phyloP scores from a whole-genome alignment of 2,888 invertebrate species.

The Yponomeuta cagnagella region DNA sequence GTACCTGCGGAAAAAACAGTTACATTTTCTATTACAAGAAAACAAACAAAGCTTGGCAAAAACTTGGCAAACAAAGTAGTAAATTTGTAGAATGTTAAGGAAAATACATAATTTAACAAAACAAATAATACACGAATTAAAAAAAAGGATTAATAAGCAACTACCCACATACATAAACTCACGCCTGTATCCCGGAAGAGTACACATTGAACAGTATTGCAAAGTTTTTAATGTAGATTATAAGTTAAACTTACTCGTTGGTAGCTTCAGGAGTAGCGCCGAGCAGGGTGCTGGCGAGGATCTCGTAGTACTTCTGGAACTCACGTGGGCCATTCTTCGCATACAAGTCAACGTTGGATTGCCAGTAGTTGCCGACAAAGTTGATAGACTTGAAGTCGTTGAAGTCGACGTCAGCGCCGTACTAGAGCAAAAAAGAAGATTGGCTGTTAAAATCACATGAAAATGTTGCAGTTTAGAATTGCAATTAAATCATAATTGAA shows the following conservation, averaged over 20 bases:
- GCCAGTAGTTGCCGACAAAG: constrained; percentile 52
- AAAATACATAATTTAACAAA: too few species aligned
- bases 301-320: constrained; percentile 52
- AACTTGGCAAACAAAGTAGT: too few species aligned
- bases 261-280: constrained; percentile 21
- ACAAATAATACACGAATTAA: too few species aligned
- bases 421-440: constrained; percentile 14
- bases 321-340: constrained; percentile 14
- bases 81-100: too few species aligned
- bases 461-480: neutral
- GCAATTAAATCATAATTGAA: too few species aligned
- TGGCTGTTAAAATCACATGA: neutral
- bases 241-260: constrained; percentile 21
- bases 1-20: neutral
- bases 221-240: neutral
- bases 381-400: constrained; percentile 41
- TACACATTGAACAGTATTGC: too few species aligned
- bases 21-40: neutral
- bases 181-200: too few species aligned
- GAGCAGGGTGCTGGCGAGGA: constrained; percentile 43
- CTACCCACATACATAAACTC: too few species aligned
- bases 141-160: too few species aligned
- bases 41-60: neutral
- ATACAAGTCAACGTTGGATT: constrained; percentile 46
- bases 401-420: constrained; percentile 20